Evolutionary conservation across 30 jellyfish, hydroid and myxozoan species (phyloP), one percentile per base, ranked within the genome.

Genomic region (Aurelia sp.): DNA sequence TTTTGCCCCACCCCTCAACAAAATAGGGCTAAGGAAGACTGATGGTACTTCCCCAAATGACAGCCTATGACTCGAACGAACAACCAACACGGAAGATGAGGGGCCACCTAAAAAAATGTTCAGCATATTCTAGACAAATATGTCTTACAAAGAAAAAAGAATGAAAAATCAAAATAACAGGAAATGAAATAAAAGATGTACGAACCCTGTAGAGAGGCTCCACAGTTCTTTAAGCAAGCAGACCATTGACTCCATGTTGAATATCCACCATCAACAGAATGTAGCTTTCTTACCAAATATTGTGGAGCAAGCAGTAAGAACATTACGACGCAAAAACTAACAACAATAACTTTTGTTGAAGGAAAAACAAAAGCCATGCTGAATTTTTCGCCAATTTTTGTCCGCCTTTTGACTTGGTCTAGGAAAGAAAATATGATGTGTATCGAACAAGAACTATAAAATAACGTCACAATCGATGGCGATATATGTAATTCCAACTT

Each of bases 261-360:
- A 62, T 78, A 91, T 4, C 97, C 96, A 67, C 97, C 97, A 71
- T 91, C 82, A 4, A 79, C 90, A 60, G 90, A 86, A 69, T 65
- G 50, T 16, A 64, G 79, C 37, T 53, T 66, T 58, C 40, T 73
- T 6, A 74, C 23, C 23, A 86, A 48, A 61, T 37, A 77, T 66
- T 73, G 89, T 4, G 80, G 79, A 20, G 40, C 85, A 17, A 86
- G 7, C 23, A 75, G 12, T 17, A 77, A 18, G 41, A 75, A 86
- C 4, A 86, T 33, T n/a, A 50, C 79, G 3, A 21, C 73, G 44
- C 22, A 62, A 55, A 78, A 78, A 21, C 71, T 63, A 3, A 22
- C 10, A 8, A 63, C 22, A 21, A 78, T 41, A 47, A 78, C 48
- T 64, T 22, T 78, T 6, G 64, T 44, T 12, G 72, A 27, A 17